Evolutionary conservation across 1,140 invertebrate species (phyloP).

Genomic region (Diabrotica undecimpunctata): DNA sequence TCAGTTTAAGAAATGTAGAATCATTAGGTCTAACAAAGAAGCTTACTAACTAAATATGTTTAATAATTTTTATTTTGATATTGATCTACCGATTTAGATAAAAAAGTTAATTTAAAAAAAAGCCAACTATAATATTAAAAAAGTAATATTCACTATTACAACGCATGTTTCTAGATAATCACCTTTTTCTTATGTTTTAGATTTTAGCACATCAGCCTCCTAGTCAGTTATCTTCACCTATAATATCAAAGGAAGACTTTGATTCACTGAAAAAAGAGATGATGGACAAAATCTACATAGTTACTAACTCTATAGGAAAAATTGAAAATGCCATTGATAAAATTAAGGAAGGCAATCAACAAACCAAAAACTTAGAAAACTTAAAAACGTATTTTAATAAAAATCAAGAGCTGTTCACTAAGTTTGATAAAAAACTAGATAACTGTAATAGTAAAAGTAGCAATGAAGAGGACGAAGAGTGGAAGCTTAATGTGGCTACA

Average conservation of each 20-base stretch:
- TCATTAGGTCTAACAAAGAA: too few species aligned
- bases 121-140: too few species aligned
- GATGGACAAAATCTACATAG: constrained; percentile 53
- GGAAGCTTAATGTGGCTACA: constrained; percentile 46
- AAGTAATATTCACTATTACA: too few species aligned
- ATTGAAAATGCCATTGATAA: constrained; percentile 53
- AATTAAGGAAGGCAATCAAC: constrained; percentile 41
- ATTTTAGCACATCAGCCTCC: constrained; percentile 23
- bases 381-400: constrained; percentile 40
- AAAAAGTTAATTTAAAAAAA: too few species aligned
- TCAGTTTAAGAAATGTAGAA: too few species aligned
- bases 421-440: constrained; percentile 53
- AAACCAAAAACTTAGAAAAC: constrained; percentile 42
- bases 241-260: constrained; percentile 41
- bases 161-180: too few species aligned
- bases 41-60: too few species aligned
- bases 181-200: constrained; percentile 20
- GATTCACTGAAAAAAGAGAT: constrained; percentile 55
- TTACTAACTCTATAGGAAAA: constrained; percentile 53
- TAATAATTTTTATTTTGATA: too few species aligned
- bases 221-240: constrained; percentile 32
- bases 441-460: constrained; percentile 52
- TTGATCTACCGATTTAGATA: too few species aligned
- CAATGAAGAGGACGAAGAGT: constrained; percentile 49
- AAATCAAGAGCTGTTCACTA: constrained; percentile 52